Base-by-base conservation (phyloP, 2,797 vertebrate species). In the Chiroxiphia lanceolata region DNA sequence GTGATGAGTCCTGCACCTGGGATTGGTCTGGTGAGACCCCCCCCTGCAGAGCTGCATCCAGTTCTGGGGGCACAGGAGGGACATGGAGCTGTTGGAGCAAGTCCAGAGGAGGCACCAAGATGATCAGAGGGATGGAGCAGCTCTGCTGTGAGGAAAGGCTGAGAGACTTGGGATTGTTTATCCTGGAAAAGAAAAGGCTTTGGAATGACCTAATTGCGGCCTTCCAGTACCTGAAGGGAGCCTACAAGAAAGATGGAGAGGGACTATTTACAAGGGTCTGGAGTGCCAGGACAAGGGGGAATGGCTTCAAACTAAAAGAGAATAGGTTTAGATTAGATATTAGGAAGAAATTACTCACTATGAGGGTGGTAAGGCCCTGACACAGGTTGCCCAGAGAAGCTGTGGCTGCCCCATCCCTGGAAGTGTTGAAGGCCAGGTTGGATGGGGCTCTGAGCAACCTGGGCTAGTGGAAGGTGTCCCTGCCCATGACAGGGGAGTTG, bases 291-390 rank as follows among this genome's bases (percentile, higher is more conserved):
- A 45, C 13, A 31, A 67, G 29, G 27, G 9, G 3, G 1, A 60
- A 53, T 34, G 53, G n/a, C 29, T 67, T 74, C 45, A 22, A 0
- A 45, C 13, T 53, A 16, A 26, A 20, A 34, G 11, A 72, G 4
- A 29, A 2, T 0, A 59, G 1, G 4, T 4, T 81, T 67, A 34
- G 8, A 6, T 19, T 31, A 17, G 25, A 9, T 60, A 60, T 7
- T 2, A 8, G 29, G 29, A 31, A 31, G 8, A 31, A 81, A 53
- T 40, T 40, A 0, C 38, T 26, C 33, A 11, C 44, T 59, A 13
- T 59, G 53, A 51, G 23, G 16, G 15, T 38, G 23, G 0, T 1
- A 6, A 74, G 29, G 16, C 8, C 23, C 16, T 81, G 68, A 23
- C 23, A 45, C 51, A 74, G 13, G 45, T 2, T 51, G 1, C 2